Base-by-base conservation (phyloP, 2,113 vertebrate genomes). In the Anoura caudifer region DNA sequence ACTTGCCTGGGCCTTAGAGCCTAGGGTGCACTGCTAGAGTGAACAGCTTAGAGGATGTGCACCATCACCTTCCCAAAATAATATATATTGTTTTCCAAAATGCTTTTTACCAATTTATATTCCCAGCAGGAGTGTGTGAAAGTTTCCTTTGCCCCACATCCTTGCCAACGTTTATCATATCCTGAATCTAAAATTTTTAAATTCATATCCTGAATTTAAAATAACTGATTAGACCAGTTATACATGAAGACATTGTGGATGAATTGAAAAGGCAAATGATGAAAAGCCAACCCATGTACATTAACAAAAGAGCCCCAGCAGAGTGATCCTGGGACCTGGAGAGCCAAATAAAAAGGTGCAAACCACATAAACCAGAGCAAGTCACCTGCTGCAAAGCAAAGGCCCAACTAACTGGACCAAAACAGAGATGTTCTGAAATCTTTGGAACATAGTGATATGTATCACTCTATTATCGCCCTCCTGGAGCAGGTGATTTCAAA, bases 371-470 rank as follows among this genome's bases (percentile, higher is more conserved):
- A 73, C 33, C 50, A 92, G 5, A 72, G 56, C 22, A 91, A 59
- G 28, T 50, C 54, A 87, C 24, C 28, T 88, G 20, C 4, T 89
- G 31, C n/a, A 96, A 93, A 97, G 89, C 52, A 93, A 96, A 94
- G 24, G 72, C 15, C 63, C 9, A 91, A 85, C 36, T 84, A 88
- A 75, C 17, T 9, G 88, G 59, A 91, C 16, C n/a, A 80, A 91
- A 87, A 86, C 11, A 89, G 80, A 93, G 52, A 15, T 80, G 28
- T 67, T 85, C 22, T 75, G 79, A 95, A 86, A 9, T 91, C 33
- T 47, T 70, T 54, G 90, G 38, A 72, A 94, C 38, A 93, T 41
- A 92, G n/a, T 41, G 33, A 80, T 43, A 97, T 2, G 63, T n/a
- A n/a, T n/a, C n/a, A n/a, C 14, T 95, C 31, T 45, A 61, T 38